Conservation (phyloP, 2,113 vertebrate species). For the Cyprinus carpio region DNA sequence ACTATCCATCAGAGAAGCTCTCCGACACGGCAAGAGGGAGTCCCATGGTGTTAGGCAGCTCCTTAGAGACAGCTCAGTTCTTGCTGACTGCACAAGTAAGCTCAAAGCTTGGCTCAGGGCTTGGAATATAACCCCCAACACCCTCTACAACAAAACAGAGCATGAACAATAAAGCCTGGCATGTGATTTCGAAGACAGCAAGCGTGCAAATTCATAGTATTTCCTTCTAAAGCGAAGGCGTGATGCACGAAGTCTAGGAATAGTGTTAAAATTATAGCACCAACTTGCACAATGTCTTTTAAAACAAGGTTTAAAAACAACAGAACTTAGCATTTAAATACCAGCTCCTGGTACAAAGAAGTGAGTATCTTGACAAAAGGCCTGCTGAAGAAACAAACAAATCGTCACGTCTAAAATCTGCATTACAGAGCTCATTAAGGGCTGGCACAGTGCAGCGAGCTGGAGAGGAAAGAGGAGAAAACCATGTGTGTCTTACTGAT, state of each 20-base stretch:
- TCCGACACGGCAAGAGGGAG: constrained; percentile 24
- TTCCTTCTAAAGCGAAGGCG: neutral
- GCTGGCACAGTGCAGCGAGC: constrained; percentile 45
- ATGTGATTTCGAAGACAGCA: constrained; percentile 3
- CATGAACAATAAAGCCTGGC: constrained; percentile 28
- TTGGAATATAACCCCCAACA: neutral
- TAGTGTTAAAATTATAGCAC: neutral
- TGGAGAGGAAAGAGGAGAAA: constrained; percentile 39
- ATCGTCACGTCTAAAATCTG: constrained; percentile 46
- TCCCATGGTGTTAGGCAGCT: constrained; percentile 37
- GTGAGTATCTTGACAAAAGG: constrained; percentile 18
- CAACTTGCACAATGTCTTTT: neutral
- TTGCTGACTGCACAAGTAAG: constrained; percentile 43
- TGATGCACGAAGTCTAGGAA: neutral
- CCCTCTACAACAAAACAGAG: constrained; percentile 37
- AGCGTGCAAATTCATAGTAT: constrained; percentile 5
- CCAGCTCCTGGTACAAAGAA: neutral
- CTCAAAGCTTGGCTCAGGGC: constrained; percentile 36
- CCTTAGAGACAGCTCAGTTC: constrained; percentile 39
- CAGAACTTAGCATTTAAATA: constrained; percentile 9
- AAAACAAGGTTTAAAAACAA: constrained; percentile 12
- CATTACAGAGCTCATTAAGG: constrained; percentile 50
- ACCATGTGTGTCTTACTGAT: constrained; percentile 42
- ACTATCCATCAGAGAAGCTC: constrained; percentile 33
- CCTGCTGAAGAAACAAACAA: constrained; percentile 41